These are phyloP conservation scores for Thomomys bottae DNA, from an alignment of 2,113 vertebrate species.

Conservation along the genomic window DNA sequence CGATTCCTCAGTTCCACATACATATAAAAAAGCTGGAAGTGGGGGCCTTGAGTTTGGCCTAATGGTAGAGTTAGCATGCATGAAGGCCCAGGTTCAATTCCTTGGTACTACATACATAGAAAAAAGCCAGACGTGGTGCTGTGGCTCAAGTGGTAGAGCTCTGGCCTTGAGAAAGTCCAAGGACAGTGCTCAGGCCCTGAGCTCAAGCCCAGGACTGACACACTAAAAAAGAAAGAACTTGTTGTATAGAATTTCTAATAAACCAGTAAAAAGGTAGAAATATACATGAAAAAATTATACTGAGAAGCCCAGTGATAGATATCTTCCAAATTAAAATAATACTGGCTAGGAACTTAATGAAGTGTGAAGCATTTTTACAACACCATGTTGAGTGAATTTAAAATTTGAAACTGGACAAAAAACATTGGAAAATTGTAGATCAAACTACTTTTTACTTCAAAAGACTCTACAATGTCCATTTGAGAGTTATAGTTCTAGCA, in stretches of 20 bases:
- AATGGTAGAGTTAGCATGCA: too few species aligned
- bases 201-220: too few species aligned
- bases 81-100: too few species aligned
- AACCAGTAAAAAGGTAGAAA: background rate
- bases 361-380: background rate
- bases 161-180: too few species aligned
- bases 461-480: background rate
- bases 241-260: background rate
- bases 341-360: background rate
- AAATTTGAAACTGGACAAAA: slow-evolving; percentile 13
- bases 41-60: too few species aligned
- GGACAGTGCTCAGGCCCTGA: too few species aligned
- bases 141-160: too few species aligned
- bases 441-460: background rate
- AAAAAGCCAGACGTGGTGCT: too few species aligned
- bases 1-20: too few species aligned
- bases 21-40: too few species aligned
- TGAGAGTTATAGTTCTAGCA: background rate
- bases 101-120: too few species aligned
- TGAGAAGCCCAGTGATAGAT: background rate
- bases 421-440: background rate
- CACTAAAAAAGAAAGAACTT: background rate
- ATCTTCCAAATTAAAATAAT: background rate
- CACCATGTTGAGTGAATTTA: background rate
- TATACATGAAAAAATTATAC: background rate